These are phyloP conservation scores for Festucalex cinctus DNA, from an alignment of 2,113 vertebrate species.

Conservation along the genomic window DNA sequence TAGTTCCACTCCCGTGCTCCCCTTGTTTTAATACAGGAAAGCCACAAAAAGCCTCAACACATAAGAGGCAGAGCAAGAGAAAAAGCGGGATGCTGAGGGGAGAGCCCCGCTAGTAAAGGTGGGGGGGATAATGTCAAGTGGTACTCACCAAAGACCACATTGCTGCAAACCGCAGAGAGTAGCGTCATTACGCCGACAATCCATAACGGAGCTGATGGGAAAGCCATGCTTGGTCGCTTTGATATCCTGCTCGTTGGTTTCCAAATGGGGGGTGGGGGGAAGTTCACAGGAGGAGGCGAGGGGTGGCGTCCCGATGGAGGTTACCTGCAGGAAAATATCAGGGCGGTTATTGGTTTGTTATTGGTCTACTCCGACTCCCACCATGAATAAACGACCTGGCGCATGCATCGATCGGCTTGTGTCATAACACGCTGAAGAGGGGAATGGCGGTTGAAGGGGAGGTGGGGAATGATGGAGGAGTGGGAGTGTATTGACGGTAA, in stretches of 20 bases:
- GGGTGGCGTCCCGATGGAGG: constrained; percentile 22
- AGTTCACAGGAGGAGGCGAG: constrained; percentile 39
- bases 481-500: background rate
- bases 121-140: background rate
- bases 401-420: constrained; percentile 64
- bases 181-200: constrained; percentile 63
- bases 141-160: constrained; percentile 63
- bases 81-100: constrained; percentile 37
- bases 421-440: constrained; percentile 25
- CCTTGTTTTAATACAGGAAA: constrained; percentile 58
- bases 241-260: constrained; percentile 54
- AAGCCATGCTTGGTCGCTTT: constrained; percentile 64
- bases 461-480: constrained; percentile 20
- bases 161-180: constrained; percentile 64
- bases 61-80: constrained; percentile 36
- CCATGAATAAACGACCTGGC: constrained; percentile 38
- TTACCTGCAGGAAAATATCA: constrained; percentile 36
- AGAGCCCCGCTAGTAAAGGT: constrained; percentile 30
- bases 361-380: constrained; percentile 29
- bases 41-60: constrained; percentile 47
- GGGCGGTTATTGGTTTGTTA: constrained; percentile 1
- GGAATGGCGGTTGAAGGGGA: background rate
- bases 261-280: constrained; percentile 56
- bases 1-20: constrained; percentile 61
- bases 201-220: constrained; percentile 62